phyloP scores from a whole-genome alignment of 1,140 invertebrate genomes.

The Polypedilum pembai region DNA sequence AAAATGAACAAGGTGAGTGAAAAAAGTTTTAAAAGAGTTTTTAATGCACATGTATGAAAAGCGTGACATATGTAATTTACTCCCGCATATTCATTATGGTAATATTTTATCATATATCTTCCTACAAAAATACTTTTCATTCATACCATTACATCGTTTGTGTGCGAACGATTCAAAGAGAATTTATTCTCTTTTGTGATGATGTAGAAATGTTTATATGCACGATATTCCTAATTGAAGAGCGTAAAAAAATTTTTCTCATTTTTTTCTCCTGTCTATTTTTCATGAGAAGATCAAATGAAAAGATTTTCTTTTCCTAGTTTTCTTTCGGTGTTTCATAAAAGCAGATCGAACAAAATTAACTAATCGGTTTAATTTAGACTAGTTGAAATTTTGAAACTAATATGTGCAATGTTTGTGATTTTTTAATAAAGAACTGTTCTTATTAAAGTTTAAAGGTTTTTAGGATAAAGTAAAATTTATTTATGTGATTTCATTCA shows the following conservation, averaged over 20 bases:
- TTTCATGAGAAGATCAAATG: not conserved
- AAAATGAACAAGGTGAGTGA: conserved; percentile 39
- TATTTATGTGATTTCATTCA: no score
- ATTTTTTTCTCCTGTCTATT: not conserved
- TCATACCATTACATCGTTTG: not conserved
- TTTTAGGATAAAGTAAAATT: no score
- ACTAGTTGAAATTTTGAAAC: no score
- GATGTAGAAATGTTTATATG: not conserved
- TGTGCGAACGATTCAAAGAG: not conserved
- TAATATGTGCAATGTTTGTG: no score
- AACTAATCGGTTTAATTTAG: not conserved
- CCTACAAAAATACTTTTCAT: not conserved
- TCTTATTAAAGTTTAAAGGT: no score
- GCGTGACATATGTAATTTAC: not conserved
- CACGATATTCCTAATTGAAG: conserved; percentile 17
- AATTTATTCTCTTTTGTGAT: not conserved
- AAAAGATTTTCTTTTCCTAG: not conserved
- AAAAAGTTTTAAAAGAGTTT: not conserved
- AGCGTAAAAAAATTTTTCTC: not conserved
- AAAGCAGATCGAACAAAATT: not conserved
- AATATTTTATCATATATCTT: not conserved
- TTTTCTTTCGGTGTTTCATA: conserved; percentile 6
- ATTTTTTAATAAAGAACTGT: no score
- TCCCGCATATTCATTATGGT: not conserved
- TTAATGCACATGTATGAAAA: not conserved